Base-by-base conservation (phyloP, 2,888 invertebrate genomes). In the Campoplex capitator region DNA sequence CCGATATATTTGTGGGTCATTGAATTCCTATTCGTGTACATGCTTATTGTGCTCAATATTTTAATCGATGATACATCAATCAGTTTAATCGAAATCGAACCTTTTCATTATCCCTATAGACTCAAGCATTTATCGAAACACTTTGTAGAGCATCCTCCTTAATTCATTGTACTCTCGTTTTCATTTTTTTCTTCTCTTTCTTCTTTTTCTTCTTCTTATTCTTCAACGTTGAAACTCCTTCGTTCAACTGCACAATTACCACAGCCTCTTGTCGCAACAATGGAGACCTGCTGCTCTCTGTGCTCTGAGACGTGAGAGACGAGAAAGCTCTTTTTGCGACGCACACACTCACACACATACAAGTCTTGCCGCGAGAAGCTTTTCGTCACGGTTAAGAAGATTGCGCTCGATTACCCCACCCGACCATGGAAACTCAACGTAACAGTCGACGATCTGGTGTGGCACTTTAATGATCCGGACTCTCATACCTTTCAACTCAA, bases 351-450 rank as follows among this genome's bases (percentile, higher is more conserved):
- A 81, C 58, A 6, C 54, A 65, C 32, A 32, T 13, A n/a, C 18
- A 42, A 70, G 68, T 62, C 35, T 42, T 62, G 13, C 70, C 51
- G 73, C 73, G 80, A 62, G 62, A 83, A 70, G 84, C 86, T 85
- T 87, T 85, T 87, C 82, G 82, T 83, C 85, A 85, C 68, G 54
- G 85, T 42, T 67, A 83, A 83, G 79, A 77, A 83, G 82, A 87
- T 85, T 87, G 83, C 74, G 81, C 87, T 84, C 87, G 88, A 88
- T 87, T 88, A 88, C 80, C 86, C 87, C 62, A 51, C 75, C 56
- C 67, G 68, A 48, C 56, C 58, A 67, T 75, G 81, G 84, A 76
- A 84, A 54, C 75, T 85, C 62, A 38, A 51, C 74, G 38, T 75
- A 75, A 85, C 79, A 82, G 67, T 54, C 76, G 67, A 51, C 78